These are phyloP conservation scores for Podarcis siculus DNA, from an alignment of 2,797 vertebrate species.

Conservation along the genomic window DNA sequence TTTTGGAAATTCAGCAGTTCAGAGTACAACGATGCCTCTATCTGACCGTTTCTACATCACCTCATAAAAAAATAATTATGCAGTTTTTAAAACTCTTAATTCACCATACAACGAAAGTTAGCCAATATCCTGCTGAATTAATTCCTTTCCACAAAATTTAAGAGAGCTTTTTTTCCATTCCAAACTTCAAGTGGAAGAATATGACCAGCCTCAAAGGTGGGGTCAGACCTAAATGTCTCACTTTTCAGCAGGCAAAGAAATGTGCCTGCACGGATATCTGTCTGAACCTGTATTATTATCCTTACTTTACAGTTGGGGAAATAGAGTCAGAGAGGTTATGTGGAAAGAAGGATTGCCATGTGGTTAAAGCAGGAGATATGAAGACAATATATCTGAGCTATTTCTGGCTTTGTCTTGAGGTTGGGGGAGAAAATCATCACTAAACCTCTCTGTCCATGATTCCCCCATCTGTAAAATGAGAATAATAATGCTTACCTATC, in stretches of 20 bases:
- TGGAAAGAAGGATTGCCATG: constrained; percentile 66
- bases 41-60: background rate
- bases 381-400: constrained; percentile 48
- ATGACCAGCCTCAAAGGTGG: background rate
- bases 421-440: constrained; percentile 23
- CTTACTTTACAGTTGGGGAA: constrained; percentile 75
- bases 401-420: constrained; percentile 37
- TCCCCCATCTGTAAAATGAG: constrained; percentile 76
- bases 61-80: background rate
- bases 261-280: constrained; percentile 40
- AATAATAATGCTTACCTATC: constrained; percentile 75
- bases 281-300: constrained; percentile 44
- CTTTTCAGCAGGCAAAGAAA: background rate
- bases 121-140: constrained; percentile 11
- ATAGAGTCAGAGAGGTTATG: constrained; percentile 75
- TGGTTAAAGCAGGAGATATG: constrained; percentile 49
- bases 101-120: background rate
- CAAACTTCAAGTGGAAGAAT: background rate
- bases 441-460: constrained; percentile 73
- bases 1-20: background rate
- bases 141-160: constrained; percentile 18
- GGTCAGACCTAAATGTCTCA: rapidly evolving
- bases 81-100: background rate
- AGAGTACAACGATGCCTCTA: background rate
- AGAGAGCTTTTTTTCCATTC: constrained; percentile 17